Evolutionary conservation across 2,797 vertebrate genomes (phyloP), one percentile per base, ranked within the genome.

Genomic region (Iguana delicatissima): DNA sequence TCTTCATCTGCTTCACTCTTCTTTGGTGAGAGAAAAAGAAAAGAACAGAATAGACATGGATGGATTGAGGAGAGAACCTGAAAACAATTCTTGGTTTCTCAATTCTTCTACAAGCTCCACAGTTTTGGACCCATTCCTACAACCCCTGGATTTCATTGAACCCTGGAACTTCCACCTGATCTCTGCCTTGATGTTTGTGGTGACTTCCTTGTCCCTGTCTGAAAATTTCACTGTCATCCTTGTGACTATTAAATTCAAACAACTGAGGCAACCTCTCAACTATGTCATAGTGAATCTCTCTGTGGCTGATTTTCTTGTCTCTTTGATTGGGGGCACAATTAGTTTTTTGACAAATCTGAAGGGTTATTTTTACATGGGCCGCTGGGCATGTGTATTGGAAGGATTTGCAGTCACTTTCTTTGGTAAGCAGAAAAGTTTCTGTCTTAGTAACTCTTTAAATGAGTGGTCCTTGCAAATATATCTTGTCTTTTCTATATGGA

Each of bases 391-490:
- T 62, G 96, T 99, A 12, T 73, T 98, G 94, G 98, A 99, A 96
- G 98, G 98, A 85, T 99, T 99, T 92, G 98, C 98, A 1, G 98
- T 99, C n/a, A 99, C 98, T 32, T 99, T 97, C 96, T 98, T 99
- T 94, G 98, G 98, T 99, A 97, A 98, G 98, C 96, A 85, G 84
- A 20, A 86, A 85, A 74, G 14, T 82, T 92, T 91, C 35, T 89
- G 6, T 42, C 50, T 85, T 84, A 14, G 26, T 26, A 67, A 67
- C 13, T n/a, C 87, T 92, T 62, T 85, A 0, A 2, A 29, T 26
- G 52, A 84, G 1, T 29, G 18, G 10, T 35, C 24, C 35, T 72
- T 76, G 62, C 9, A 24, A 59, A 50, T 84, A 35, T 38, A 7
- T 12, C 14, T 46, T 16, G 8, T 22, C 3, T 67, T 50, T 69